These are phyloP conservation scores for Ataeniobius toweri DNA, from an alignment of 2,797 vertebrate genomes.

Conservation along the genomic window DNA sequence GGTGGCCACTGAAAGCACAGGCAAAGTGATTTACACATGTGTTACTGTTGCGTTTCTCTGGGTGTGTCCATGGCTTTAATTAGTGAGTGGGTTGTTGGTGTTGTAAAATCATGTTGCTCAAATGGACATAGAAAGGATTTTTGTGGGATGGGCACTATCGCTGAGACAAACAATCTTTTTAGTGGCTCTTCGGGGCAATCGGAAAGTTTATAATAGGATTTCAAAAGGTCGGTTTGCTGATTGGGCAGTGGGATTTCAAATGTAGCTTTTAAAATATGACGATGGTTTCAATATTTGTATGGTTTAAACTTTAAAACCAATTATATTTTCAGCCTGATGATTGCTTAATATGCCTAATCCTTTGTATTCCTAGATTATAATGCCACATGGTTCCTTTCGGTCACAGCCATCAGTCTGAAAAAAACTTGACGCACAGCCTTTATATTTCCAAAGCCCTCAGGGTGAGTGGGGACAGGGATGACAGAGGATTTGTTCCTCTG, in stretches of 20 bases:
- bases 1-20: constrained; percentile 15
- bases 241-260: constrained; percentile 45
- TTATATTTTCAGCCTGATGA: background rate
- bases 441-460: constrained; percentile 41
- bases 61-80: constrained; percentile 33
- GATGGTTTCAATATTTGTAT: background rate
- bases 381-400: constrained; percentile 50
- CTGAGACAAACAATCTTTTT: constrained; percentile 59
- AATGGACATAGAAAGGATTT: constrained; percentile 49
- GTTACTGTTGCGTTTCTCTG: constrained; percentile 26
- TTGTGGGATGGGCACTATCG: constrained; percentile 16
- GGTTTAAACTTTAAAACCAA: constrained; percentile 3
- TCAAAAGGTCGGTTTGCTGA: constrained; percentile 28
- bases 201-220: constrained; percentile 38
- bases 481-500: constrained; percentile 44
- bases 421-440: constrained; percentile 31
- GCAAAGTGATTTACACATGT: constrained; percentile 17
- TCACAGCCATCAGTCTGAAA: constrained; percentile 42
- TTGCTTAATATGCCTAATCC: constrained; percentile 51
- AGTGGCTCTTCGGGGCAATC: constrained; percentile 14
- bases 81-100: constrained; percentile 19
- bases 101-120: constrained; percentile 34
- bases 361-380: constrained; percentile 28
- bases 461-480: constrained; percentile 21
- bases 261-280: constrained; percentile 12